These are phyloP conservation scores for Poeciliopsis paucimaculata DNA, from an alignment of 2,797 vertebrate species.

Conservation along the genomic window DNA sequence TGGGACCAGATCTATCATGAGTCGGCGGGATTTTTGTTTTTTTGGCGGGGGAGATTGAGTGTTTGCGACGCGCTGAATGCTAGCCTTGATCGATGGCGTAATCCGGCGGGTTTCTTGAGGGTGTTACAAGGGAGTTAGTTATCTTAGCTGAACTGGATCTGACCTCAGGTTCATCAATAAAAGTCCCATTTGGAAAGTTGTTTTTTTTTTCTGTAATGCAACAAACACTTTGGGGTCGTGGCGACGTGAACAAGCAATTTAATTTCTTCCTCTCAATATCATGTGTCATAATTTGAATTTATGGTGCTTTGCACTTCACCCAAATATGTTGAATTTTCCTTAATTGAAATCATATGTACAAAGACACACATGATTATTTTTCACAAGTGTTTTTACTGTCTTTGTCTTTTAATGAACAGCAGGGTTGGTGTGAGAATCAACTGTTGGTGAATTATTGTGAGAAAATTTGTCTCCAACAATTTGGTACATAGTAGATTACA, in stretches of 20 bases:
- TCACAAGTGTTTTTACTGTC: neutral
- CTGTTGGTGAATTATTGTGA: neutral
- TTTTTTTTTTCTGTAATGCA: neutral
- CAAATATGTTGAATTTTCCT: neutral
- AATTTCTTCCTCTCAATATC: neutral
- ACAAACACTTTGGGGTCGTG: neutral
- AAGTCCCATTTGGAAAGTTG: slow-evolving; percentile 12
- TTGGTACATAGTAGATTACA: neutral
- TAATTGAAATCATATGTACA: neutral
- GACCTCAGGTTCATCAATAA: slow-evolving; percentile 10
- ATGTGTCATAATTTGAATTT: neutral
- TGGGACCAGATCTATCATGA: slow-evolving; percentile 39
- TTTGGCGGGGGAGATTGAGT: slow-evolving; percentile 2
- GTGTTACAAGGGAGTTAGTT: slow-evolving; percentile 11
- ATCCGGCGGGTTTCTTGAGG: slow-evolving; percentile 17
- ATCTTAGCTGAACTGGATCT: slow-evolving; percentile 9
- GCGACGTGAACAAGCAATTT: neutral
- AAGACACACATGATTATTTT: neutral
- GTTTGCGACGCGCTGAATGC: slow-evolving; percentile 23
- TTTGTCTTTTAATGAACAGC: neutral
- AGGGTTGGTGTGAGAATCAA: neutral
- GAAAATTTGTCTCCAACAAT: neutral
- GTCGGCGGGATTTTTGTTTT: slow-evolving; percentile 21
- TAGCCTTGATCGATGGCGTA: slow-evolving; percentile 21
- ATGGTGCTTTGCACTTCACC: neutral